These are phyloP conservation scores for Bubo scandiacus DNA, from an alignment of 2,113 vertebrate genomes.

Conservation along the genomic window DNA sequence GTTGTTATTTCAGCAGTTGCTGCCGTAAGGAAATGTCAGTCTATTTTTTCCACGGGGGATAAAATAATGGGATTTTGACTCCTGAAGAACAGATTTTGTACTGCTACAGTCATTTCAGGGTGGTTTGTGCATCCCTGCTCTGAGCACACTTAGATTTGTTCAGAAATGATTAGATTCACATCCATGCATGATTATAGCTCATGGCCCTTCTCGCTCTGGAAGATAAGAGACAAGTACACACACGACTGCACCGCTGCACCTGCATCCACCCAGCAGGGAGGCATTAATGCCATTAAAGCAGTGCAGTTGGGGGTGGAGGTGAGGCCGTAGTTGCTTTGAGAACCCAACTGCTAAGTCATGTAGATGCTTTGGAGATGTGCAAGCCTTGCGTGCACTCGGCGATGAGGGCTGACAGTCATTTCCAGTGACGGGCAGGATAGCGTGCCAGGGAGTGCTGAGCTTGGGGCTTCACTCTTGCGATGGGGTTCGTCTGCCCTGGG, in stretches of 20 bases:
- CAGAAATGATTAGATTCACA: fast-evolving
- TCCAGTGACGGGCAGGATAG: not conserved
- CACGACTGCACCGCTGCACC: not conserved
- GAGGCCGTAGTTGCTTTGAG: not conserved
- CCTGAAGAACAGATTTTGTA: not conserved
- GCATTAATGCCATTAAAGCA: not conserved
- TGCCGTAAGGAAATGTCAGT: fast-evolving
- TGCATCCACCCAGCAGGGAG: not conserved
- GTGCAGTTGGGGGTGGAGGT: not conserved
- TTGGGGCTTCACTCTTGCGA: not conserved
- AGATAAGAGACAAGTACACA: not conserved
- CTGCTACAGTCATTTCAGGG: not conserved
- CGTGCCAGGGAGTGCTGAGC: not conserved
- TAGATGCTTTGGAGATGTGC: not conserved
- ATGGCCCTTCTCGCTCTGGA: not conserved
- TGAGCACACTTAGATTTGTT: not conserved
- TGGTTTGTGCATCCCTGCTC: not conserved
- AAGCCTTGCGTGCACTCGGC: fast-evolving
- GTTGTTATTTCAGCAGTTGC: not conserved
- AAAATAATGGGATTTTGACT: not conserved
- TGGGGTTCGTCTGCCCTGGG: not conserved
- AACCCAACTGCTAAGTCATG: not conserved
- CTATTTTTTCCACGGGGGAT: too few species aligned
- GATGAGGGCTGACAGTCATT: not conserved
- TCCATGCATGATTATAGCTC: not conserved